These are phyloP conservation scores for Campoletis sonorensis DNA, from an alignment of 1,140 invertebrate species.

Conservation along the genomic window DNA sequence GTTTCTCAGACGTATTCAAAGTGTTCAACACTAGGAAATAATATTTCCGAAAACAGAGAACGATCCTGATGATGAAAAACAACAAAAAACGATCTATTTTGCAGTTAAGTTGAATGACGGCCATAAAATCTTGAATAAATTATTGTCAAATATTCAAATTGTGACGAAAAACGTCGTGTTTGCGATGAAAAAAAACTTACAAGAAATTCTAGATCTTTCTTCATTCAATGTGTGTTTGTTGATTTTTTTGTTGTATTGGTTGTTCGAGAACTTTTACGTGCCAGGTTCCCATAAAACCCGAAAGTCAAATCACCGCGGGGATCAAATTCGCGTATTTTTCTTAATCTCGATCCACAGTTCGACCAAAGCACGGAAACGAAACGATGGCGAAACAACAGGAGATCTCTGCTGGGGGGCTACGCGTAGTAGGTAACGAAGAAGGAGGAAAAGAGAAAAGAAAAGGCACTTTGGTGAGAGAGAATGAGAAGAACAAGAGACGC, in stretches of 20 bases:
- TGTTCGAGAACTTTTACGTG: background rate
- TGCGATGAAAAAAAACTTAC: no score
- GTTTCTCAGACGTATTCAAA: no score
- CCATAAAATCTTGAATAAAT: no score
- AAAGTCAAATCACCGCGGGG: slow-evolving; percentile 35
- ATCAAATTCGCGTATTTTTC: slow-evolving; percentile 46
- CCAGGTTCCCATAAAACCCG: slow-evolving; percentile 46
- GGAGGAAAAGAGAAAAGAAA: slow-evolving; percentile 21
- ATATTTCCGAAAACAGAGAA: no score
- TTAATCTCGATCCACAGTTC: slow-evolving; percentile 48
- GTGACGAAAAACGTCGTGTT: no score
- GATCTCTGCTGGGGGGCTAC: slow-evolving; percentile 47
- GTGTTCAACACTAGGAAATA: no score
- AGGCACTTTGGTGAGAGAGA: slow-evolving; percentile 29
- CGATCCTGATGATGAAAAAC: no score
- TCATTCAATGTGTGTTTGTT: background rate
- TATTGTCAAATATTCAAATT: no score
- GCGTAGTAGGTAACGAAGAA: slow-evolving; percentile 41
- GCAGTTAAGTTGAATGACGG: no score
- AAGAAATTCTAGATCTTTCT: background rate
- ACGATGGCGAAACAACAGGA: slow-evolving; percentile 55
- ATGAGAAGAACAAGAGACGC: slow-evolving; percentile 24
- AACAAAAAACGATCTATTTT: no score
- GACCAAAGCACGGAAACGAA: slow-evolving; percentile 49
- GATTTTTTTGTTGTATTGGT: background rate